phyloP scores from a whole-genome alignment of 2,797 vertebrate species.

The Chanos chanos region DNA sequence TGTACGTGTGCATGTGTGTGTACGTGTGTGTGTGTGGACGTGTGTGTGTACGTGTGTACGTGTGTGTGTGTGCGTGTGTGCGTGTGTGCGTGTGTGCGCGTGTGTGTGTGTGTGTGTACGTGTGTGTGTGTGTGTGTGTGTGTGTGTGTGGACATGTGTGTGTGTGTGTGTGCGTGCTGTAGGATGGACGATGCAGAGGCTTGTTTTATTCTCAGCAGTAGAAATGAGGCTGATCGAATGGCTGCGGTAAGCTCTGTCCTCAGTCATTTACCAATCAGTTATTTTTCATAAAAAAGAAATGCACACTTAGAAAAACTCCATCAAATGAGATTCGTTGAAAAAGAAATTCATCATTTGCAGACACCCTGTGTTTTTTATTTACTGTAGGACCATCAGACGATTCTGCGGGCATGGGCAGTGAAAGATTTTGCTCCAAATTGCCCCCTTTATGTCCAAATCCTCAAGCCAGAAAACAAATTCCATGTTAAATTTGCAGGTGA shows the following conservation, averaged over 20 bases:
- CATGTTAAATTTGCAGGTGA: constrained; percentile 99
- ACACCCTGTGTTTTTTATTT: background rate
- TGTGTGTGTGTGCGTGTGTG: no score
- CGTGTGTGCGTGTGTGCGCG: no score
- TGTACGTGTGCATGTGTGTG: no score
- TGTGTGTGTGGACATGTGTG: no score
- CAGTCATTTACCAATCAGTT: background rate
- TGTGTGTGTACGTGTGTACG: no score
- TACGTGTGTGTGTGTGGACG: no score
- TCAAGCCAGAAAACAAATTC: constrained; percentile 99
- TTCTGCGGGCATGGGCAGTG: constrained; percentile 96
- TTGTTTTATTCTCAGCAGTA: constrained; percentile 96
- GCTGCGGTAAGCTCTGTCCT: constrained; percentile 76
- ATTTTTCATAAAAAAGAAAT: background rate
- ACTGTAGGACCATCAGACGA: constrained; percentile 94
- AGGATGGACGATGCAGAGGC: constrained; percentile 98
- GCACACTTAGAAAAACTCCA: no score
- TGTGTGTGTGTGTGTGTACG: no score
- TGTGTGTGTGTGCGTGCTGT: constrained; percentile 24
- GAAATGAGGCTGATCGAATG: constrained; percentile 92
- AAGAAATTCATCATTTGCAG: background rate
- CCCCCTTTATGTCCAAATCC: constrained; percentile 94
- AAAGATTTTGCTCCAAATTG: constrained; percentile 99
- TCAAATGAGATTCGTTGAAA: no score
- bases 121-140: no score